Percentiles rank a stretch among this genome's conserved stretches.
Evolutionary conservation across 2,888 invertebrate species (phyloP).

Genomic region (Tromatobia lineatoria): DNA sequence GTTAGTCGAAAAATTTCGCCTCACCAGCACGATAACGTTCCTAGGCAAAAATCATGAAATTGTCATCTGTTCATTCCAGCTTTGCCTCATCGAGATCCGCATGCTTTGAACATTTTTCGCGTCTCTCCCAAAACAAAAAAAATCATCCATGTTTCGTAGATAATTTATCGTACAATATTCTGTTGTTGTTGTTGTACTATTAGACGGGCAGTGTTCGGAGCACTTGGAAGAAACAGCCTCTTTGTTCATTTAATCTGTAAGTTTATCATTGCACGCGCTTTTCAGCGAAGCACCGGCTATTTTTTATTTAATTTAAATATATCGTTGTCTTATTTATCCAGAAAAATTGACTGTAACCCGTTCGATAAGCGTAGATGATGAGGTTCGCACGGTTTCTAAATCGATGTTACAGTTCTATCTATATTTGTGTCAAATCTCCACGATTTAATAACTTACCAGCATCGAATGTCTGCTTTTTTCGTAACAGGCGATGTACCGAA

Average conservation of each 20-base stretch:
- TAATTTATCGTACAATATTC: conserved; percentile 30
- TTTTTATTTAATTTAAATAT: conserved; percentile 47
- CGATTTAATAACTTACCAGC: background rate
- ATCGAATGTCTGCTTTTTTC: conserved; percentile 12
- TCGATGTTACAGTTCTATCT: conserved; percentile 33
- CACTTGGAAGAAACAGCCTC: conserved; percentile 84
- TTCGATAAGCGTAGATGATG: conserved; percentile 19
- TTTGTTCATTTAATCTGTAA: conserved; percentile 74
- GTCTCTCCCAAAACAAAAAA: conserved; percentile 6
- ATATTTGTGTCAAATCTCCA: background rate
- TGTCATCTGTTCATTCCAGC: background rate
- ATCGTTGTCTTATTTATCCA: background rate
- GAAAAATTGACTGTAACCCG: background rate
- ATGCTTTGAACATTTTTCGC: conserved; percentile 29
- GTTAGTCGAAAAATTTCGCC: background rate
- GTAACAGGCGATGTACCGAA: conserved; percentile 93
- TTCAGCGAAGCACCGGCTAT: conserved; percentile 68
- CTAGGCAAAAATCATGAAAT: background rate
- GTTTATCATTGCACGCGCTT: conserved; percentile 75
- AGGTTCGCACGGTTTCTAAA: conserved; percentile 25
- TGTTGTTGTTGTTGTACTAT: conserved; percentile 64
- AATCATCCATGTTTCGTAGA: conserved; percentile 19
- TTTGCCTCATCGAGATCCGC: conserved; percentile 52
- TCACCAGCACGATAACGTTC: conserved; percentile 21
- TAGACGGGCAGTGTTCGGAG: conserved; percentile 70